Conservation (phyloP, 1,140 invertebrate species). For the Cephus cinctus region DNA sequence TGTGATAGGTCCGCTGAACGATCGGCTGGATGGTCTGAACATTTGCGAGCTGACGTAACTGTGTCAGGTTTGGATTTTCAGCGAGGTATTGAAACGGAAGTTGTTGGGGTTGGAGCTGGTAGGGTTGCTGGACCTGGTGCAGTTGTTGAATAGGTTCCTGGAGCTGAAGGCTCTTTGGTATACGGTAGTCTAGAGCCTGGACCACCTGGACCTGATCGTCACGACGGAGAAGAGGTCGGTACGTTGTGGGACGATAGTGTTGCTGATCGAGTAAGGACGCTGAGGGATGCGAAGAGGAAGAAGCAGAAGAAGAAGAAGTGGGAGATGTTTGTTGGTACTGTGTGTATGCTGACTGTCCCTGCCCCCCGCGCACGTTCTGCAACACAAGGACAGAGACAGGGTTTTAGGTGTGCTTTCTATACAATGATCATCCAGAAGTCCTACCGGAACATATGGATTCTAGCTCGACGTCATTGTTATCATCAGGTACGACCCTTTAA, state of each 20-base stretch:
- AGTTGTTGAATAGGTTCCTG: constrained; percentile 16
- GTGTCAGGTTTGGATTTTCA: constrained; percentile 7
- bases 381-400: constrained; percentile 55
- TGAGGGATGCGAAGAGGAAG: constrained; percentile 14
- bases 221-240: constrained; percentile 38
- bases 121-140: constrained; percentile 22
- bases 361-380: constrained; percentile 54
- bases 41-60: constrained; percentile 13
- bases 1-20: constrained; percentile 2
- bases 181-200: constrained; percentile 42
- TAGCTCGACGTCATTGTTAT: too few relatives aligned
- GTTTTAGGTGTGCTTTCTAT: background rate
- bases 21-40: constrained; percentile 15
- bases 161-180: constrained; percentile 32
- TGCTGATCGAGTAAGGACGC: constrained; percentile 33
- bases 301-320: constrained; percentile 24
- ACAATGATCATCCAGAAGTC: too few relatives aligned
- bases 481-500: too few relatives aligned
- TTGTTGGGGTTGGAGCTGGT: constrained; percentile 14
- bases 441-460: too few relatives aligned
- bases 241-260: constrained; percentile 47
- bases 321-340: constrained; percentile 23
- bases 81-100: constrained; percentile 19
- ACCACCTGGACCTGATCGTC: constrained; percentile 43
- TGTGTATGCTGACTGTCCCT: constrained; percentile 46